These are phyloP conservation scores for Phyllostomus hastatus DNA, from an alignment of 2,113 vertebrate species.

Conservation along the genomic window DNA sequence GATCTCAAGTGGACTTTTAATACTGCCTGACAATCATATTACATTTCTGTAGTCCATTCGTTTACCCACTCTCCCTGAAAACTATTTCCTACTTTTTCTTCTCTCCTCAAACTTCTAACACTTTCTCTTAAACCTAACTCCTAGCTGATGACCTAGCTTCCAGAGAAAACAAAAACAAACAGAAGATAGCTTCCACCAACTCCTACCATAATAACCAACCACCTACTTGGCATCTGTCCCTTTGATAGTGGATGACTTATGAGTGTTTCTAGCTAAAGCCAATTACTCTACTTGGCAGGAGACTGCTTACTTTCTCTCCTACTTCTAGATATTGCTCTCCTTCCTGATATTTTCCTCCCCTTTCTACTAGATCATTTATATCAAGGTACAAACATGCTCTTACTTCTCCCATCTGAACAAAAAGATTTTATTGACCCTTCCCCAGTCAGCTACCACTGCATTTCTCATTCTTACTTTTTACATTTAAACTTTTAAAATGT, in stretches of 20 bases:
- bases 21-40: slow-evolving; percentile 33
- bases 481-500: not conserved
- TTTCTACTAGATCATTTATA: slow-evolving; percentile 8
- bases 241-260: not conserved
- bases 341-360: not conserved
- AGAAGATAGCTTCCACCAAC: not conserved
- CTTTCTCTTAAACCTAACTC: not conserved
- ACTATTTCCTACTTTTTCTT: slow-evolving; percentile 24
- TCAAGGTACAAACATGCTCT: not conserved
- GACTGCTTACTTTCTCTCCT: not conserved
- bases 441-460: not conserved
- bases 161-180: slow-evolving; percentile 24
- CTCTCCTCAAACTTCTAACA: not conserved
- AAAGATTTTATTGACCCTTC: not conserved
- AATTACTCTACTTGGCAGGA: not conserved
- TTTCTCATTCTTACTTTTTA: not conserved
- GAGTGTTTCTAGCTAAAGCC: not conserved
- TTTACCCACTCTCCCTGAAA: slow-evolving; percentile 42
- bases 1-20: slow-evolving; percentile 42
- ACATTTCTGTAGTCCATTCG: slow-evolving; percentile 38
- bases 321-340: not conserved
- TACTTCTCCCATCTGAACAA: not conserved
- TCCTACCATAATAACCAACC: not conserved
- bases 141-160: not conserved
- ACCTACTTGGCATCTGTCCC: not conserved